A percentile compares a stretch with the other conserved stretches of the same genome.
Evolutionary conservation across 2,797 vertebrate genomes (phyloP).

Genomic region (Furcifer pardalis): DNA sequence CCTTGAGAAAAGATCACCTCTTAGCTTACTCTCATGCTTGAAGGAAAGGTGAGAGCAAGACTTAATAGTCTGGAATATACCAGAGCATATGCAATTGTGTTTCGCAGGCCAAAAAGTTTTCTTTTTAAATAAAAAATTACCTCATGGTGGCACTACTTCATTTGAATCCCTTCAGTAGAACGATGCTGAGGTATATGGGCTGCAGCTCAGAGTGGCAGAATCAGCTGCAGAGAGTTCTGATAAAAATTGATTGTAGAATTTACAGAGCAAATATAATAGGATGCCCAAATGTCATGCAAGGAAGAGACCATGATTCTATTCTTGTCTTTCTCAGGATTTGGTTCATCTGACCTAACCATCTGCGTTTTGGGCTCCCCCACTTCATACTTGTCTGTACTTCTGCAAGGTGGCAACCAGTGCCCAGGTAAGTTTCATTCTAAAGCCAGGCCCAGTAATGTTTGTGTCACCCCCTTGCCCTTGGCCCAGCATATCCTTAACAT

Average conservation of each 20-base stretch:
- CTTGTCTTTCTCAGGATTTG: conserved; percentile 56
- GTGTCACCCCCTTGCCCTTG: not conserved
- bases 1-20: not conserved
- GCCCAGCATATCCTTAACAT: not conserved
- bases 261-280: not conserved
- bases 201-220: not conserved
- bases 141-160: not conserved
- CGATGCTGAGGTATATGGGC: not conserved
- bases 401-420: conserved; percentile 75
- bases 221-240: not conserved
- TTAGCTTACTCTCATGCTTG: not conserved
- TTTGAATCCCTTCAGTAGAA: not conserved
- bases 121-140: no score
- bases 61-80: not conserved
- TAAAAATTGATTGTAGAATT: not conserved
- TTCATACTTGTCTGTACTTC: conserved; percentile 73
- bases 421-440: conserved; percentile 68
- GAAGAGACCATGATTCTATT: conserved; percentile 1
- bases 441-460: not conserved
- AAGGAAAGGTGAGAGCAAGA: not conserved
- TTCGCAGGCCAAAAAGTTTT: not conserved
- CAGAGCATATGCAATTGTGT: not conserved
- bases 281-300: not conserved
- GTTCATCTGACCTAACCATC: conserved; percentile 70
- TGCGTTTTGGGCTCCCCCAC: conserved; percentile 76